Percentiles rank a stretch among this genome's conserved stretches.
Conservation (phyloP, 2,113 vertebrate genomes). For the Aleadryas rufinucha region DNA sequence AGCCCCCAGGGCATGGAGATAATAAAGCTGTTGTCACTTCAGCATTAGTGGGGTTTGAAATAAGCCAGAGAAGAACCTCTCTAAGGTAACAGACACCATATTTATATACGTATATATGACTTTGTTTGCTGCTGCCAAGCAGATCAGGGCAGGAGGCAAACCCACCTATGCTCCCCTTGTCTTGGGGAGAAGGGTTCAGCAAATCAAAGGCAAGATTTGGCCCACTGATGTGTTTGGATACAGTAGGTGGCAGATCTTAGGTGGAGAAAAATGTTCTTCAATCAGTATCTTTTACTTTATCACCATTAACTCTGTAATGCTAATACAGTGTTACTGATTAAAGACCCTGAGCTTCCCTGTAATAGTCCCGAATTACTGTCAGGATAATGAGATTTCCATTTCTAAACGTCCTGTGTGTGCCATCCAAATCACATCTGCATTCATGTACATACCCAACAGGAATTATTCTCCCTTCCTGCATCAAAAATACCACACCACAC, state of each 20-base stretch:
- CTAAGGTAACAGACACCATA: background rate
- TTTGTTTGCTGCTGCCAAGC: background rate
- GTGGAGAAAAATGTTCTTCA: background rate
- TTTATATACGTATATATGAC: no score
- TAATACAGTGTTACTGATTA: slow-evolving; percentile 5
- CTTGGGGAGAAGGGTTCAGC: background rate
- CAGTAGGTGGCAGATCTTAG: background rate
- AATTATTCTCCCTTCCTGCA: background rate
- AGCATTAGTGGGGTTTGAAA: background rate
- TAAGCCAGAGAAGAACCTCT: background rate
- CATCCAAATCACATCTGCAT: background rate
- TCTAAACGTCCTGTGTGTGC: background rate
- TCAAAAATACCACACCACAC: background rate
- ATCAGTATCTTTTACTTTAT: background rate
- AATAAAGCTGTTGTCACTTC: background rate
- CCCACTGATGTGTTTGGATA: background rate
- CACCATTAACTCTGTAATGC: slow-evolving; percentile 6
- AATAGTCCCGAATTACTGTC: background rate
- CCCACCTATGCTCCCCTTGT: background rate
- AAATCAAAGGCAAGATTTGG: background rate
- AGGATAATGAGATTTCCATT: slow-evolving; percentile 28
- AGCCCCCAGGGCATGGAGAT: background rate
- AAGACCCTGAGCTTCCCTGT: background rate
- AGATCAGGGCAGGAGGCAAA: background rate
- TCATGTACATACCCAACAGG: background rate